A percentile compares a stretch with the other conserved stretches of the same genome.
phyloP scores from a whole-genome alignment of 2,113 vertebrate genomes.

The Acinonyx jubatus region DNA sequence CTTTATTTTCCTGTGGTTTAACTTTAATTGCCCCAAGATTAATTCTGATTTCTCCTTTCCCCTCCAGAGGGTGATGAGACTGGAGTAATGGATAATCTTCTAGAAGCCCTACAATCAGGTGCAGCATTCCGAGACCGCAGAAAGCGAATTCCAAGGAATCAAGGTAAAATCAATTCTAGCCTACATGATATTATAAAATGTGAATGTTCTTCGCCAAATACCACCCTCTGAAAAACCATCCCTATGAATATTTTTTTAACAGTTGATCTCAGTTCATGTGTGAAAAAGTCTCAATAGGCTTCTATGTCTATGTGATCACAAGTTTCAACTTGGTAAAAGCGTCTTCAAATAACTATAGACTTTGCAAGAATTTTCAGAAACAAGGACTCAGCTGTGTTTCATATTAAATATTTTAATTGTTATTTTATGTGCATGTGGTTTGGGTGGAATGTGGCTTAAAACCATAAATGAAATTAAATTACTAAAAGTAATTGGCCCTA shows the following conservation, averaged over 20 bases:
- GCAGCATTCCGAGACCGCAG: constrained; percentile 98
- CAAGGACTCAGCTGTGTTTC: neutral
- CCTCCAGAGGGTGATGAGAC: constrained; percentile 96
- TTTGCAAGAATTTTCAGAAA: neutral
- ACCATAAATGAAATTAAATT: constrained; percentile 31
- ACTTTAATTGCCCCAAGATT: constrained; percentile 72
- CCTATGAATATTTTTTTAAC: neutral
- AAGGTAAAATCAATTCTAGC: constrained; percentile 77
- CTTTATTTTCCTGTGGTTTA: constrained; percentile 51
- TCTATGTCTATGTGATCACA: neutral
- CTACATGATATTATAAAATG: neutral
- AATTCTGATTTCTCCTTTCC: constrained; percentile 72
- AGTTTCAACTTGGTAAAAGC: constrained; percentile 31
- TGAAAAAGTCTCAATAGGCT: constrained; percentile 21
- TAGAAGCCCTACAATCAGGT: constrained; percentile 97
- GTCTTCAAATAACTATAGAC: neutral
- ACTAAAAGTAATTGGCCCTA: neutral
- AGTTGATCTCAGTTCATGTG: neutral
- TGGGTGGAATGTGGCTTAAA: constrained; percentile 46
- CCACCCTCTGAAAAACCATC: accelerated
- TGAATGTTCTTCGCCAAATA: neutral
- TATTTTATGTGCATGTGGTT: neutral
- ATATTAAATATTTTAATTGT: constrained; percentile 60
- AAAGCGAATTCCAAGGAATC: constrained; percentile 93
- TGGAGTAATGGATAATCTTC: constrained; percentile 98